Conservation (phyloP, 1,140 invertebrate genomes). For the Globodera ellingtonae region DNA sequence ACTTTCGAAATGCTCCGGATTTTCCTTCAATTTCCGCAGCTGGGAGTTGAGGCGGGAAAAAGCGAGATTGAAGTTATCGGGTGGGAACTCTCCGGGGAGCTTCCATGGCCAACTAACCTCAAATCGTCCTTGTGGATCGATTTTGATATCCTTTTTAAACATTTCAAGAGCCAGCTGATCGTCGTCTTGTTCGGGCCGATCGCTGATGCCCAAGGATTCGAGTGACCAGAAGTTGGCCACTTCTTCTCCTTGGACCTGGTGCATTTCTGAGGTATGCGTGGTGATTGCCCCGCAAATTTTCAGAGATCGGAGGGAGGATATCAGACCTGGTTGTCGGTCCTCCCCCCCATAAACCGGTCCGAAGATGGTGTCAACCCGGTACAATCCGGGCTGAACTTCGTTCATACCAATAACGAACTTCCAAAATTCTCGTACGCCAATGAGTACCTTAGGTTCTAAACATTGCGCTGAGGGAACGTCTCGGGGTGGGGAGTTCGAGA, state of each 20-base stretch:
- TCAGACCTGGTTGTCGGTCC: neutral
- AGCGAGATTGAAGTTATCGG: neutral
- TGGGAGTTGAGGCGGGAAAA: neutral
- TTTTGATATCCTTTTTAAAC: neutral
- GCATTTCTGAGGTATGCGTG: neutral
- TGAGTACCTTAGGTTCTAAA: neutral
- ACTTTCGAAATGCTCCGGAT: neutral
- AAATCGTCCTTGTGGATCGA: neutral
- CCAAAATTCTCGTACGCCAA: slow-evolving; percentile 3
- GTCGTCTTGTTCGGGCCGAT: neutral
- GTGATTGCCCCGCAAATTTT: neutral
- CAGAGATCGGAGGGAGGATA: neutral
- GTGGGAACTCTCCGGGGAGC: neutral
- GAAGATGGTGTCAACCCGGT: neutral
- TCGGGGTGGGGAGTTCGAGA: too few species aligned
- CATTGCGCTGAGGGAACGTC: too few species aligned
- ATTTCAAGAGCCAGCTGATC: neutral
- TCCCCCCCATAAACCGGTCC: neutral
- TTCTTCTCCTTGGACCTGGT: neutral
- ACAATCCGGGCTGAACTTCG: neutral
- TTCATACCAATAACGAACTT: neutral
- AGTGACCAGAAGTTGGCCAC: neutral
- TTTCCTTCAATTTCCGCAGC: neutral
- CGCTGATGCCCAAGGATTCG: neutral
- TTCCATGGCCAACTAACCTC: neutral